Evolutionary conservation across 2,113 vertebrate species (phyloP).

Genomic region (Electrona antarctica): DNA sequence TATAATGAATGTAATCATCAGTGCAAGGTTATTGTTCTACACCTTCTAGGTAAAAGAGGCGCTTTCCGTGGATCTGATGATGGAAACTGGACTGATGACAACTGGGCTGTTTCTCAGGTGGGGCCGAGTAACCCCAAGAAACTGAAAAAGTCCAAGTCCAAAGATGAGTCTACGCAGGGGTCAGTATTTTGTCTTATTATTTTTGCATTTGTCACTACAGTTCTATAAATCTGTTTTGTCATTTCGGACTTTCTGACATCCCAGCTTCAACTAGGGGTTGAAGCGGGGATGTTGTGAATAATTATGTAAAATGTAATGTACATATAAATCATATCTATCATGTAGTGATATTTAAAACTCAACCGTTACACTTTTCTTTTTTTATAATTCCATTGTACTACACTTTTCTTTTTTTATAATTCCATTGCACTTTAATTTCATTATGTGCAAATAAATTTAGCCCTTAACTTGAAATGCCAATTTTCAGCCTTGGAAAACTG

Average conservation of each 20-base stretch:
- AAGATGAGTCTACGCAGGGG: conserved; percentile 91
- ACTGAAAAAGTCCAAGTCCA: conserved; percentile 93
- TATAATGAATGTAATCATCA: no score
- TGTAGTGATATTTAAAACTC: not conserved
- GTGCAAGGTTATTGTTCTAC: not conserved
- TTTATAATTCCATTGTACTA: not conserved
- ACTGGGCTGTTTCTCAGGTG: conserved; percentile 85
- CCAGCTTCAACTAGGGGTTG: no score
- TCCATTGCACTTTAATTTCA: not conserved
- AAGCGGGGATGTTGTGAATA: no score
- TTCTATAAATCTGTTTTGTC: not conserved
- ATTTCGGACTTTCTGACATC: no score
- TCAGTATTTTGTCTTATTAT: conserved; percentile 67
- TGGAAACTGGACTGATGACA: conserved; percentile 93
- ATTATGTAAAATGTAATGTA: no score
- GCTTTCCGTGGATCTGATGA: conserved; percentile 93
- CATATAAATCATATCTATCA: no score
- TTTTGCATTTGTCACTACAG: not conserved
- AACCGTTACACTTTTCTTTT: not conserved
- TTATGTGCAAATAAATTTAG: not conserved
- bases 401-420: not conserved
- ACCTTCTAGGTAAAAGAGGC: conserved; percentile 90
- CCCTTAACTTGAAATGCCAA: conserved; percentile 11
- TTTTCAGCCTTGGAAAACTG: conserved; percentile 88
- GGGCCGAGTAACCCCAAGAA: conserved; percentile 92